phyloP scores from a whole-genome alignment of 2,888 invertebrate genomes.

The Gerris lacustris region DNA sequence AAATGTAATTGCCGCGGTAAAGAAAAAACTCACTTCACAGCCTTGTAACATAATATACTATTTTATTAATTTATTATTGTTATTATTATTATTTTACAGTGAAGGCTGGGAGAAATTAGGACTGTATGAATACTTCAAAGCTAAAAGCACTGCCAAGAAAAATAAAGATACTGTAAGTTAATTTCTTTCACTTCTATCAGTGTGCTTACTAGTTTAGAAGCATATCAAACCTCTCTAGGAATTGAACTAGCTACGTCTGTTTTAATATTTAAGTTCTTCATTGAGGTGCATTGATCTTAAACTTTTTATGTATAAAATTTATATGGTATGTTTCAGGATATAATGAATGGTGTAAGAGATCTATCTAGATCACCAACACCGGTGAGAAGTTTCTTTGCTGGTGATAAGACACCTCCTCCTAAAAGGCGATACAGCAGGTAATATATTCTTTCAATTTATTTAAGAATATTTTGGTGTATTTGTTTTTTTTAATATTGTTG shows the following conservation, averaged over 20 bases:
- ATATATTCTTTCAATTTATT: constrained; percentile 7
- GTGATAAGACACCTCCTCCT: constrained; percentile 55
- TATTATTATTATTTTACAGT: constrained; percentile 27
- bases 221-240: no score
- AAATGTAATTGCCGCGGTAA: no score
- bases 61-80: no score
- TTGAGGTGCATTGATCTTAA: no score
- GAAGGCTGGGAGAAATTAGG: constrained; percentile 99
- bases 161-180: constrained; percentile 53
- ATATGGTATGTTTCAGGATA: constrained; percentile 41
- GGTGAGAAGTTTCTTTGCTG: constrained; percentile 58
- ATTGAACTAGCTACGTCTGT: no score
- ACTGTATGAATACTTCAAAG: constrained; percentile 93
- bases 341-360: constrained; percentile 55
- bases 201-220: no score
- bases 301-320: not conserved
- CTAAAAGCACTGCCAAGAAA: constrained; percentile 81
- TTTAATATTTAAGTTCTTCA: no score
- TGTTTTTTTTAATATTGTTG: no score
- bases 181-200: no score
- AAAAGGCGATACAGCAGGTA: constrained; percentile 52
- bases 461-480: no score
- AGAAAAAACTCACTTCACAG: no score
- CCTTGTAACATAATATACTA: no score
- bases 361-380: constrained; percentile 66